phyloP scores from a whole-genome alignment of 2,113 vertebrate genomes.

The Glaucomys volans region DNA sequence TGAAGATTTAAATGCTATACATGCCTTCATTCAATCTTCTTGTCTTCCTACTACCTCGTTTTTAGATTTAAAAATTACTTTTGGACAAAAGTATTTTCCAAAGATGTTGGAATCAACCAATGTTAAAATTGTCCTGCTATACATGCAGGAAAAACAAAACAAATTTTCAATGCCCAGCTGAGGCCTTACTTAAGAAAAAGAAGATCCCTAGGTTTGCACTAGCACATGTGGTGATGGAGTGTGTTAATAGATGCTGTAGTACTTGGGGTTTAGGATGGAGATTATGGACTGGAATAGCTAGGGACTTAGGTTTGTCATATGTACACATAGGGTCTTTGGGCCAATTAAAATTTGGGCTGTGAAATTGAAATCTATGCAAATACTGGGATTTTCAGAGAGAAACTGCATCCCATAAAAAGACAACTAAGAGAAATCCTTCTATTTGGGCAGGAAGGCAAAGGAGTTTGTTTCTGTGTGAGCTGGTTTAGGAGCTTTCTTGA shows the following conservation, averaged over 20 bases:
- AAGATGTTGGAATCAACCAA: neutral
- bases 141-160: neutral
- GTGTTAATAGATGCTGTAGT: neutral
- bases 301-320: neutral
- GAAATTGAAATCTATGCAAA: neutral
- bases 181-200: neutral
- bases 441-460: neutral
- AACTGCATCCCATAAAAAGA: neutral
- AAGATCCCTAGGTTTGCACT: neutral
- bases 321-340: neutral
- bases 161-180: neutral
- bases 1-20: neutral
- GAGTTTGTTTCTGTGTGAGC: neutral
- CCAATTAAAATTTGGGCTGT: neutral
- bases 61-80: neutral
- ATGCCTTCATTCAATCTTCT: neutral
- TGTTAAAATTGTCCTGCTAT: neutral
- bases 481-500: neutral
- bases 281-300: neutral
- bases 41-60: neutral
- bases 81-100: neutral
- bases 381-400: neutral
- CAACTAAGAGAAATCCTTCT: neutral
- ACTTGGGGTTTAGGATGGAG: neutral
- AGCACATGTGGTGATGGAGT: neutral